Conservation (phyloP, 2,888 invertebrate species). For the Folsomia candida region DNA sequence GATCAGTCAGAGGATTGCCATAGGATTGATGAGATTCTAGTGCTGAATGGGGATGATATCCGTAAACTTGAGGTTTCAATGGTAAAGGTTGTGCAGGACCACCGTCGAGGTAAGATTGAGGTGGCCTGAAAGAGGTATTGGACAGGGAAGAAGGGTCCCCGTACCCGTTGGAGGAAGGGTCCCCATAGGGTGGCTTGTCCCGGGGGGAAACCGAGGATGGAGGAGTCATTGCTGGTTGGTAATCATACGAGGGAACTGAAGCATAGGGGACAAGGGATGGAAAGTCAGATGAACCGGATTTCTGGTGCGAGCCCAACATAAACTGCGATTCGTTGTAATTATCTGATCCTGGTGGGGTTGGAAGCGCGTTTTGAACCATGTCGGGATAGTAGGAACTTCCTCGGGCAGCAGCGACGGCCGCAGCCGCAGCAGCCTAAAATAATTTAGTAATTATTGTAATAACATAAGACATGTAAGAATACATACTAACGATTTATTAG, state of each 20-base stretch:
- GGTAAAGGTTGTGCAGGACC: constrained; percentile 70
- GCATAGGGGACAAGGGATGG: constrained; percentile 47
- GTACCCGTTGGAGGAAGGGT: constrained; percentile 52
- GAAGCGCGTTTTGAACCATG: constrained; percentile 64
- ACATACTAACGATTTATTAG: constrained; percentile 53
- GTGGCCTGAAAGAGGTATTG: constrained; percentile 61
- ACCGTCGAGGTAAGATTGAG: constrained; percentile 59
- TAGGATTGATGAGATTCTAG: constrained; percentile 61
- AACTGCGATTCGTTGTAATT: constrained; percentile 60
- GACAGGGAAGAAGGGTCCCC: constrained; percentile 33
- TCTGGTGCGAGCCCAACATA: constrained; percentile 53
- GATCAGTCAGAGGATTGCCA: constrained; percentile 64
- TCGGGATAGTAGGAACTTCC: constrained; percentile 54
- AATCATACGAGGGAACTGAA: constrained; percentile 51
- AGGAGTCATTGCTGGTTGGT: constrained; percentile 90
- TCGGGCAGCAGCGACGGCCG: constrained; percentile 53
- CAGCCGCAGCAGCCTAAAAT: constrained; percentile 50
- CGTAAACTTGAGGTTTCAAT: constrained; percentile 85
- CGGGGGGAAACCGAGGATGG: constrained; percentile 95
- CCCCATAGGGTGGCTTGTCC: constrained; percentile 72
- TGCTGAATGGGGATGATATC: constrained; percentile 58
- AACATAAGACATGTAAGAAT: too few relatives aligned
- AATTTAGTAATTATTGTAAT: too few relatives aligned
- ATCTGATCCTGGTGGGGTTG: constrained; percentile 87
- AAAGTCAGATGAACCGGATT: constrained; percentile 52